phyloP scores from a whole-genome alignment of 2,888 invertebrate species.

The Gisinianus flammeolus region DNA sequence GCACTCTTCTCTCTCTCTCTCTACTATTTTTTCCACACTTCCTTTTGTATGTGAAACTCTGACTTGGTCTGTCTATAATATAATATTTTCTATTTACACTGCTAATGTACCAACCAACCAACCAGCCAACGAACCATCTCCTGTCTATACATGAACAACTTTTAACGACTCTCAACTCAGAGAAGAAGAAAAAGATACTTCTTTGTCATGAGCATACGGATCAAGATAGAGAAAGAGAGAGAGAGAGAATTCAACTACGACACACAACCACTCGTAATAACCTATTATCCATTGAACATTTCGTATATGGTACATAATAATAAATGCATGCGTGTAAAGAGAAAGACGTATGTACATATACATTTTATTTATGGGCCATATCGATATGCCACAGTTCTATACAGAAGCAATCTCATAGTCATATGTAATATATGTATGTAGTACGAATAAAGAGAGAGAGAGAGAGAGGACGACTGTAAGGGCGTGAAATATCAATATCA shows the following conservation, averaged over 20 bases:
- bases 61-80: neutral
- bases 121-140: too few species aligned
- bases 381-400: neutral
- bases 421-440: neutral
- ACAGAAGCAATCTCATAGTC: too few species aligned
- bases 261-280: too few species aligned
- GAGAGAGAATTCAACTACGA: neutral
- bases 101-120: slow-evolving; percentile 8
- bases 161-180: slow-evolving; percentile 1
- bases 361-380: neutral
- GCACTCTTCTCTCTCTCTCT: neutral
- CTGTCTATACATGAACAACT: neutral
- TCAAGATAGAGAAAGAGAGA: neutral
- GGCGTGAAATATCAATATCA: neutral
- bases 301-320: too few species aligned
- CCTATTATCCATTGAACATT: too few species aligned
- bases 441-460: neutral
- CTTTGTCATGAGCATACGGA: neutral
- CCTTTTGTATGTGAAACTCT: neutral
- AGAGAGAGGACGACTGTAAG: neutral
- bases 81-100: neutral
- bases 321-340: too few species aligned
- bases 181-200: neutral
- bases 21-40: neutral
- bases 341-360: neutral